Evolutionary conservation across 2,888 invertebrate species (phyloP).

Genomic region (Parapristionchus giblindavisi): DNA sequence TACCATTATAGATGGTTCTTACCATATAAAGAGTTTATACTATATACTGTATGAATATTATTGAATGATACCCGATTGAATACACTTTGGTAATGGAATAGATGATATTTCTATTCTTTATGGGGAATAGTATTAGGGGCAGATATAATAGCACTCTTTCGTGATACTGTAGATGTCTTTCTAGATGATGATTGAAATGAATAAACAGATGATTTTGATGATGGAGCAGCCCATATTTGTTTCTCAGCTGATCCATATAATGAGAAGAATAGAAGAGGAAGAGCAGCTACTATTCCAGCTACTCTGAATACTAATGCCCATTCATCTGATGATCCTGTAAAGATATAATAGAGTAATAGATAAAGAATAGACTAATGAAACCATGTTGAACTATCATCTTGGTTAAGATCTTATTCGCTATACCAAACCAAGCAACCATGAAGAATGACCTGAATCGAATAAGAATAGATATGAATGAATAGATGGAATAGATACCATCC

Average conservation of each 20-base stretch:
- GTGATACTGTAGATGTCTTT: slow-evolving; percentile 18
- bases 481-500: slow-evolving; percentile 47
- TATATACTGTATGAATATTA: too few relatives aligned
- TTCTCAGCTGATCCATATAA: slow-evolving; percentile 65
- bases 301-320: slow-evolving; percentile 66
- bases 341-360: not conserved
- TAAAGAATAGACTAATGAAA: slow-evolving; percentile 7
- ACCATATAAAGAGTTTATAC: too few relatives aligned
- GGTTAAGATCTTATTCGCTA: slow-evolving; percentile 66
- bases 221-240: slow-evolving; percentile 66
- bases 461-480: not conserved
- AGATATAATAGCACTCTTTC: slow-evolving; percentile 26
- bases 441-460: slow-evolving; percentile 44
- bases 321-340: slow-evolving; percentile 54
- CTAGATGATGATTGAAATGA: slow-evolving; percentile 43
- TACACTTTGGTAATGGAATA: too few relatives aligned
- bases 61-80: too few relatives aligned
- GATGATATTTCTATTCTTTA: too few relatives aligned
- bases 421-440: slow-evolving; percentile 60
- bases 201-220: slow-evolving; percentile 56
- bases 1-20: too few relatives aligned
- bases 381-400: slow-evolving; percentile 67
- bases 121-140: too few relatives aligned
- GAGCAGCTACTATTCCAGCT: slow-evolving; percentile 62
- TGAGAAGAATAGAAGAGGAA: slow-evolving; percentile 62